Conservation (phyloP, 2,888 invertebrate genomes). For the Ommatoiulus sabulosus region DNA sequence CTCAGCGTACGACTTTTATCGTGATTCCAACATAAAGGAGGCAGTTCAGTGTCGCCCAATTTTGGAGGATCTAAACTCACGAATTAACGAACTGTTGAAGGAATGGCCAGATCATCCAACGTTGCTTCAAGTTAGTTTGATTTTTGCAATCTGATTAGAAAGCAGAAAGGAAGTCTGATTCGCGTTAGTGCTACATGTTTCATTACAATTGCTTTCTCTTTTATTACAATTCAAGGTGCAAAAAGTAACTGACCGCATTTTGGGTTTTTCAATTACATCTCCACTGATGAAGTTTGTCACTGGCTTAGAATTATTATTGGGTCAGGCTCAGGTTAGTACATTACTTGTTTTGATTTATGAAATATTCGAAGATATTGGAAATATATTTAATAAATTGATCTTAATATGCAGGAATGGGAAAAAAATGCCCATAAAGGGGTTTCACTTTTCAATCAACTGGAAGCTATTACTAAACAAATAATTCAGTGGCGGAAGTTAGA, state of each 20-base stretch:
- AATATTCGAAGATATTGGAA: slow-evolving; percentile 62
- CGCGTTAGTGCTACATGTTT: background rate
- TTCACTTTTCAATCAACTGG: slow-evolving; percentile 80
- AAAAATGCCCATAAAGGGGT: slow-evolving; percentile 88
- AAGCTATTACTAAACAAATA: slow-evolving; percentile 82
- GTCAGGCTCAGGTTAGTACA: slow-evolving; percentile 71
- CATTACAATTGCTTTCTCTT: slow-evolving; percentile 53
- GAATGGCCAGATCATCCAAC: slow-evolving; percentile 94
- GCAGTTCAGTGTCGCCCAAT: slow-evolving; percentile 79
- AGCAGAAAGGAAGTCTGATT: background rate
- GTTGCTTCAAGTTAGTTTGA: slow-evolving; percentile 76
- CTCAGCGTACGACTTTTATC: slow-evolving; percentile 78
- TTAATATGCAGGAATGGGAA: slow-evolving; percentile 83
- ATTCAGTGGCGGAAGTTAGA: slow-evolving; percentile 93
- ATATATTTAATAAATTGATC: background rate
- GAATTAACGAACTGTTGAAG: slow-evolving; percentile 75
- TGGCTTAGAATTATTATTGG: slow-evolving; percentile 88
- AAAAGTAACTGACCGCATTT: slow-evolving; percentile 67
- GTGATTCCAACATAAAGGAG: slow-evolving; percentile 83
- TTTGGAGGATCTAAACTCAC: slow-evolving; percentile 75
- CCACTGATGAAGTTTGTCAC: slow-evolving; percentile 89
- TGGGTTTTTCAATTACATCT: slow-evolving; percentile 79
- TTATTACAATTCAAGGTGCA: slow-evolving; percentile 72
- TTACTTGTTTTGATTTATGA: background rate
- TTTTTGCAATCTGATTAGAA: background rate